Conservation (phyloP, 1,140 invertebrate genomes). For the Riptortus pedestris region DNA sequence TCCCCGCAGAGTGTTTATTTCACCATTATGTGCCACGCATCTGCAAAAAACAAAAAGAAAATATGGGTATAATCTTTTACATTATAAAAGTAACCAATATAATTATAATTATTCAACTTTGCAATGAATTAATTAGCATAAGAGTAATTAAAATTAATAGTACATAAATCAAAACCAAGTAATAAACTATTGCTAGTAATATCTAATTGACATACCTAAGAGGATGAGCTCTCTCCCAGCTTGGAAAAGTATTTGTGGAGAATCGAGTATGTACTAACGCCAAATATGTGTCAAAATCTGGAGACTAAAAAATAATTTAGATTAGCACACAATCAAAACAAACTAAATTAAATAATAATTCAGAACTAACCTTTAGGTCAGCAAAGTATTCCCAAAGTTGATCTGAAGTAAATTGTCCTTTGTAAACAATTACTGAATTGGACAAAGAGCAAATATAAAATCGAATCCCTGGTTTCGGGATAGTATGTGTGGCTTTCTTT, state of each 20-base stretch:
- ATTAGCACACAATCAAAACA: neutral
- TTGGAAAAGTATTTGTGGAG: slow-evolving; percentile 98
- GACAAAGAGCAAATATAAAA: slow-evolving; percentile 97
- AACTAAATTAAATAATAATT: slow-evolving; percentile 20
- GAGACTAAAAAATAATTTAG: slow-evolving; percentile 40
- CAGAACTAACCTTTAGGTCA: slow-evolving; percentile 47
- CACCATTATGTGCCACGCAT: slow-evolving; percentile 94
- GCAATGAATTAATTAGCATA: neutral
- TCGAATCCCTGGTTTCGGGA: slow-evolving; percentile 67
- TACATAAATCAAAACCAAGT: no score
- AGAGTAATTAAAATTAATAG: no score
- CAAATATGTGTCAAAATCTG: slow-evolving; percentile 85
- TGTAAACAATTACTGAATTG: slow-evolving; percentile 84
- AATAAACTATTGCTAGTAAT: no score
- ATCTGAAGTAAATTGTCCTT: slow-evolving; percentile 91
- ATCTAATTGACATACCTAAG: slow-evolving; percentile 76
- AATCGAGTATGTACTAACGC: slow-evolving; percentile 94
- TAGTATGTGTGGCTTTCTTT: slow-evolving; percentile 82
- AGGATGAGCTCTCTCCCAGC: slow-evolving; percentile 98
- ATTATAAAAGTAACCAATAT: neutral
- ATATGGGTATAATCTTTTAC: neutral
- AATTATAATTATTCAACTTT: neutral
- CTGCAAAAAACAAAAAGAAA: slow-evolving; percentile 41
- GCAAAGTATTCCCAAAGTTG: slow-evolving; percentile 83
- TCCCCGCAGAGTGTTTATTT: slow-evolving; percentile 96